A percentile compares a stretch with the other conserved stretches of the same genome.
Conservation (phyloP, 2,797 vertebrate species). For the Urocyon cinereoargenteus region DNA sequence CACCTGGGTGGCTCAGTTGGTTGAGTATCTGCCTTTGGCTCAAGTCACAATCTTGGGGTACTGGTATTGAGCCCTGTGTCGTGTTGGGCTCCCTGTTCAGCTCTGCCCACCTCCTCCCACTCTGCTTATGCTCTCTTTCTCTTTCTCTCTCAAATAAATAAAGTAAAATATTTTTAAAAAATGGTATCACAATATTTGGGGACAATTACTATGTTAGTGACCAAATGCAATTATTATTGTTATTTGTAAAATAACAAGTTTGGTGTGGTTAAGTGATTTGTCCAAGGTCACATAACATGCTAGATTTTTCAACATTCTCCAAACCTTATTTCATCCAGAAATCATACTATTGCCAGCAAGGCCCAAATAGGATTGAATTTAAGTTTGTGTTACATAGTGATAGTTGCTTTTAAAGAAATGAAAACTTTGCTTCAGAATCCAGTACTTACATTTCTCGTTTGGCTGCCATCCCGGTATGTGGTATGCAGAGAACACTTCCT, state of each 20-base stretch:
- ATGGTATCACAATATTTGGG: background rate
- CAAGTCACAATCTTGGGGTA: background rate
- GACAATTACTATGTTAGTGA: background rate
- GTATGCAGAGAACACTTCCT: background rate
- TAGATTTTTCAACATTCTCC: conserved; percentile 42
- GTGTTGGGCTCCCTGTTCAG: background rate
- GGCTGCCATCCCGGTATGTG: background rate
- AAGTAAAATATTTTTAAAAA: background rate
- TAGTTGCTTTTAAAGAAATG: conserved; percentile 24
- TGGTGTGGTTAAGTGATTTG: background rate
- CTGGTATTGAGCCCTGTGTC: background rate
- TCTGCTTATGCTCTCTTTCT: background rate
- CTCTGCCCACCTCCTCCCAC: background rate
- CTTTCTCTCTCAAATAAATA: background rate
- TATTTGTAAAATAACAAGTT: background rate
- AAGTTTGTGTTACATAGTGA: background rate
- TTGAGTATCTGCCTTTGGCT: background rate
- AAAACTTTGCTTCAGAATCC: background rate
- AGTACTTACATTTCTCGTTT: background rate
- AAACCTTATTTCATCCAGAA: conserved; percentile 8
- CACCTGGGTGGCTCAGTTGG: background rate
- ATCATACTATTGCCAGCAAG: background rate
- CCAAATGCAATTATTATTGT: background rate
- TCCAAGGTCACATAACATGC: background rate
- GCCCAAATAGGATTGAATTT: background rate